phyloP scores from a whole-genome alignment of 1,140 invertebrate species.

The Diachasmimorpha longicaudata region DNA sequence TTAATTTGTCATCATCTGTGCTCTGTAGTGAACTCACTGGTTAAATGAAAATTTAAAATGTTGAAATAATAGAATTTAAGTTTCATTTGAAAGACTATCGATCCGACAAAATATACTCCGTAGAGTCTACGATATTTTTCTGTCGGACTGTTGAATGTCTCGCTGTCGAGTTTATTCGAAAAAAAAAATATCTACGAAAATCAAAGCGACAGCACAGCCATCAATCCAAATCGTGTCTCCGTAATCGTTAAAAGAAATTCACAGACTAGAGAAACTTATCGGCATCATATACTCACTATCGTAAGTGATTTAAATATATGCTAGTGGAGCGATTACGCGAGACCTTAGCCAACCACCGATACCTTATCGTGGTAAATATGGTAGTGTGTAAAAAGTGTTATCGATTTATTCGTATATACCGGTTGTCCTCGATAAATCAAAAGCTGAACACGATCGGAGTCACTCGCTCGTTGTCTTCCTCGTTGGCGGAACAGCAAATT shows the following conservation, averaged over 20 bases:
- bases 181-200: neutral
- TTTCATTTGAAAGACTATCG: too few species aligned
- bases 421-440: conserved; percentile 31
- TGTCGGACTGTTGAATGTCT: too few species aligned
- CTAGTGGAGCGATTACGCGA: conserved; percentile 12
- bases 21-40: too few species aligned
- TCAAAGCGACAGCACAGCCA: neutral
- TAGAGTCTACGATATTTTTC: too few species aligned
- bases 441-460: conserved; percentile 17
- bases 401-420: conserved; percentile 21
- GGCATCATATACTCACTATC: neutral
- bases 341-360: neutral
- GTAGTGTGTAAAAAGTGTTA: conserved; percentile 11
- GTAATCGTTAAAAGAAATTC: neutral
- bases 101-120: too few species aligned
- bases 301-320: conserved; percentile 8
- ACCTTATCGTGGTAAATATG: conserved; percentile 8
- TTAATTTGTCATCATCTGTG: too few species aligned
- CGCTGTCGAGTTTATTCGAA: too few species aligned
- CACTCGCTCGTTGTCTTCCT: conserved; percentile 12
- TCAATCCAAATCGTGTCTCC: neutral
- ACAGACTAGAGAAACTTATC: conserved; percentile 5
- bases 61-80: too few species aligned
- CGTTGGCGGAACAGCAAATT: neutral
- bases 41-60: too few species aligned